Base-by-base conservation (phyloP, 2,797 vertebrate species). In the Remorina albescens region DNA sequence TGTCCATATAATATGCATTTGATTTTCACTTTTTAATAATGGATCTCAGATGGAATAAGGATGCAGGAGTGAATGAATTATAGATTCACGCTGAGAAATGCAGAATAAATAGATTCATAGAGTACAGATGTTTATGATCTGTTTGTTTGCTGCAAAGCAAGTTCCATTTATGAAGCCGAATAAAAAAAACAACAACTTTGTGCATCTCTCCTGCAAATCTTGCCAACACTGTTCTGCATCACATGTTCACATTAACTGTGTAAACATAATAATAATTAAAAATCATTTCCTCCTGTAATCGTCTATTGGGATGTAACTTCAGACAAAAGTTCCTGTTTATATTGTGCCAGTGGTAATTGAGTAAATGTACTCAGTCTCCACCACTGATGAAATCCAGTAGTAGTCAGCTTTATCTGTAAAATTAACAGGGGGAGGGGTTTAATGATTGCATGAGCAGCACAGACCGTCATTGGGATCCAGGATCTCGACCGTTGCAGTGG, bases 391-490 rank as follows among this genome's bases (percentile, higher is more conserved):
- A n/a, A n/a, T n/a, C n/a, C n/a, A n/a, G n/a, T n/a, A n/a, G n/a
- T n/a, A n/a, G n/a, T n/a, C n/a, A n/a, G n/a, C n/a, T n/a, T n/a
- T n/a, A n/a, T n/a, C 18, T 36, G 8, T 36, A 7, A 36, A 36
- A 36, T 2, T 18, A 42, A 19, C 2, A 1, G 1, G 15, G 50
- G 62, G 26, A 56, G 47, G 37, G 57, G 30, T 72, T 23, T 25
- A 16, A 12, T 55, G 74, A 62, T 30, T 25, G 32, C 42, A 19
- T 44, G 44, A 46, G 44, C 44, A 46, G 19, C 11, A 50, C 95
- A 95, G 82, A 99, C 98, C 97, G 13, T 99, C 97, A 69, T 83
- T 94, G 0, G 97, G 98, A 86, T 98, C 98, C 50, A 98, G 68
- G 61, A 99, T 97, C 90, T 99, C 97, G 69, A 98, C 96, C 0